phyloP scores from a whole-genome alignment of 2,797 vertebrate genomes.

The Semaprochilodus insignis region DNA sequence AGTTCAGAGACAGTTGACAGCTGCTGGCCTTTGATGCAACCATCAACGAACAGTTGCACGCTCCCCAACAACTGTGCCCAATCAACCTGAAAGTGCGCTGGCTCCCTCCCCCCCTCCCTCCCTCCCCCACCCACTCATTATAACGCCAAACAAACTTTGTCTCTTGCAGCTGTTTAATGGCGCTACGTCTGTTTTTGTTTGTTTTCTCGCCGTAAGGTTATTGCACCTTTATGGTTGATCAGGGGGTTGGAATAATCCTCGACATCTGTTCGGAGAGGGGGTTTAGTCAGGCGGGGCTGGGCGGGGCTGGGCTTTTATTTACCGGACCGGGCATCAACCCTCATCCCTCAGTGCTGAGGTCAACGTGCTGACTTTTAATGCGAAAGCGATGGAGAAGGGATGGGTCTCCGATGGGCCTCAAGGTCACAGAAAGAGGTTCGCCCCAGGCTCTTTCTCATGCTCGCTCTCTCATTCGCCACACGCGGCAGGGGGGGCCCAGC shows the following conservation, averaged over 20 bases:
- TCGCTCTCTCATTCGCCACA: constrained; percentile 50
- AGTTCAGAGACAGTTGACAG: constrained; percentile 76
- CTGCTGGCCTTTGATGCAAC: constrained; percentile 77
- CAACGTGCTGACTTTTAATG: constrained; percentile 71
- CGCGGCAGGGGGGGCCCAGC: constrained; percentile 61
- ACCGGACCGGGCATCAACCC: constrained; percentile 70
- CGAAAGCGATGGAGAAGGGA: constrained; percentile 69
- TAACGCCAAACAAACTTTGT: constrained; percentile 78
- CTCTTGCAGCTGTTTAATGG: constrained; percentile 85
- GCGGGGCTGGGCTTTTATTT: constrained; percentile 70
- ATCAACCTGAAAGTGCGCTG: constrained; percentile 54
- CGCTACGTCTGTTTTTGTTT: constrained; percentile 83
- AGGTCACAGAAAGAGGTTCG: constrained; percentile 72
- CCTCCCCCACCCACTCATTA: constrained; percentile 69
- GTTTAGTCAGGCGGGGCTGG: constrained; percentile 49
- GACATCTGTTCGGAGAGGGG: constrained; percentile 79
- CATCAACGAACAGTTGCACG: constrained; percentile 71
- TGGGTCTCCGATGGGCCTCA: constrained; percentile 70
- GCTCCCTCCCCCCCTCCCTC: neutral
- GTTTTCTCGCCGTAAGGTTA: constrained; percentile 84
- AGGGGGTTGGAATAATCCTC: constrained; percentile 83
- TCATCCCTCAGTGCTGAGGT: constrained; percentile 66
- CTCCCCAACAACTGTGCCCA: constrained; percentile 53
- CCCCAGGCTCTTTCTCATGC: constrained; percentile 22
- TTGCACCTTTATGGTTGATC: constrained; percentile 87